Evolutionary conservation across 2,113 vertebrate genomes (phyloP), one percentile per base, ranked within the genome.

Genomic region (Chionis minor): DNA sequence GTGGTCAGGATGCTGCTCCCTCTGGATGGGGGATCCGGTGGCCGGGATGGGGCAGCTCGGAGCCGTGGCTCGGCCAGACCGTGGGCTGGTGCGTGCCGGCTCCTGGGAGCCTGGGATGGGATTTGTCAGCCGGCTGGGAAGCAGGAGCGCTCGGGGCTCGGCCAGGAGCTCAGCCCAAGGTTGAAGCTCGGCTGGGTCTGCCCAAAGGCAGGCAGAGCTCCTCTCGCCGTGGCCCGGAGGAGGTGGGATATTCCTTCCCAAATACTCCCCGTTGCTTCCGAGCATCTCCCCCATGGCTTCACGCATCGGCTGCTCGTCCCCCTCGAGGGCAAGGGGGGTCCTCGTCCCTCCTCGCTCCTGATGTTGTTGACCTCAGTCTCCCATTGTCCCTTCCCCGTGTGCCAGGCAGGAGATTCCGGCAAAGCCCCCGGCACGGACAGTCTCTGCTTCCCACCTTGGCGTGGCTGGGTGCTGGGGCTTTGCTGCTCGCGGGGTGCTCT

Each of bases 161-260:
- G 78, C 89, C 42, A 0, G 8, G 33, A 79, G 90, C 83, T 67
- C 80, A n/a, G 87, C 81, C 49, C 90, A 92, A 95, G 92, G 92
- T 69, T 87, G 55, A 6, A 83, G 52, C 72, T 81, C 0, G 4
- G 22, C 49, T 51, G 49, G 49, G 49, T 23, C 49, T 49, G 49
- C 49, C 49, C 22, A 49, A 49, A 49, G 49, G 66, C 35, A 24
- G 51, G 30, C 72, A 66, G 71, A 82, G 85, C 84, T 80, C 62
- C 22, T 85, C 69, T 70, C 35, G 16, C 3, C 2, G 0, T 1
- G 18, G n/a, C 81, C 6, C 21, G 0, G 0, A 14, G 27, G 5
- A 7, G 12, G 45, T 0, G 0, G 16, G 19, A 4, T 40, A 9
- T 28, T 70, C 42, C 51, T 44, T 66, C 71, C 79, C 47, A n/a